Evolutionary conservation across 2,797 vertebrate species (phyloP), one percentile per base, ranked within the genome.

Genomic region (Hypotaenidia okinawae): DNA sequence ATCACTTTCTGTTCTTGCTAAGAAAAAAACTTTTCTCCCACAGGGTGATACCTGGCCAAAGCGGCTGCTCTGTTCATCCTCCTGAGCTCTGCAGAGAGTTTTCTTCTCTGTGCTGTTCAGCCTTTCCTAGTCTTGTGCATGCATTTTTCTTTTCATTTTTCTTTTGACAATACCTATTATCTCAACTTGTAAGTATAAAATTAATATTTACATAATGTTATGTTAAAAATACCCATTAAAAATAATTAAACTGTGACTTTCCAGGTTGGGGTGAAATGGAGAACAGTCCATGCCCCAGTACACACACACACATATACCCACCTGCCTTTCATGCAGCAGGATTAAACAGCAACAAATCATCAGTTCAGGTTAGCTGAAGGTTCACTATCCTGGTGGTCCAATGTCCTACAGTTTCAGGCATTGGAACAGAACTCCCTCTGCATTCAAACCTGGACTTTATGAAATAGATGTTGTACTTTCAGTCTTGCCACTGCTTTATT

Each of bases 131-230:
- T 54, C 64, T 75, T 54, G n/a, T 28, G 33, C 78, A 69, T 25
- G 9, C 2, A 6, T 52, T 84, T 89, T 63, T 47, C 43, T 69
- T 81, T 63, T 43, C 19, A 27, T 54, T 89, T 93, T 89, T 69
- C 66, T 74, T 87, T 84, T 85, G 89, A 86, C 69, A 73, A 41
- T 85, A 62, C 69, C 88, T 87, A 35, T 94, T 92, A 69, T 73
- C 61, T 94, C 25, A 72, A 27, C 74, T 37, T 67, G 16, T 49
- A 80, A 91, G 77, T 88, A 61, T 90, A 84, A 96, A 94, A 94
- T 92, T 77, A 89, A 81, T 62, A 64, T 95, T 95, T 93, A 69
- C 24, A 13, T 47, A 90, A 91, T 79, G 74, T 70, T 79, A 94
- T 90, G 11, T 45, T 45, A 45, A 45, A 45, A 45, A 45, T 45